These are phyloP conservation scores for Chloroceryle amazona DNA, from an alignment of 2,797 vertebrate species.

Conservation along the genomic window DNA sequence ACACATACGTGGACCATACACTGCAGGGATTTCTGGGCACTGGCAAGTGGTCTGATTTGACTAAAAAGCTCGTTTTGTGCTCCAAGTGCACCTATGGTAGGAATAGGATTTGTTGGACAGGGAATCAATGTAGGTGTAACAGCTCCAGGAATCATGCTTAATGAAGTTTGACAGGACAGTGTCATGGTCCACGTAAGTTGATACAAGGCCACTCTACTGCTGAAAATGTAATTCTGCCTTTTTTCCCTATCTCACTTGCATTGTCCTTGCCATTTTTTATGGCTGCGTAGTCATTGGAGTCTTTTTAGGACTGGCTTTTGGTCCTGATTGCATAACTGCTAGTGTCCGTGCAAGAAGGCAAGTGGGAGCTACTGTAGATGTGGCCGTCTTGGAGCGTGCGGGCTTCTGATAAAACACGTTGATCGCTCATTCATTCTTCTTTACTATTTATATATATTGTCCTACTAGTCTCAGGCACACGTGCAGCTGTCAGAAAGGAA, in stretches of 20 bases:
- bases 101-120: background rate
- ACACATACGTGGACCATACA: rapidly evolving
- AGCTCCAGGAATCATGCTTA: background rate
- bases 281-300: background rate
- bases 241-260: background rate
- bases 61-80: background rate
- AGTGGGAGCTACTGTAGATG: background rate
- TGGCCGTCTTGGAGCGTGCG: background rate
- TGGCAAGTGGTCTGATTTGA: background rate
- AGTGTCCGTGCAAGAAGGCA: background rate
- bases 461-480: background rate
- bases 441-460: background rate
- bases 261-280: rapidly evolving
- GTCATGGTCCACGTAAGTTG: background rate
- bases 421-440: background rate
- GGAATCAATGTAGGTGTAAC: background rate
- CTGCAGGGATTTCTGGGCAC: background rate
- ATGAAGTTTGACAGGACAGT: background rate
- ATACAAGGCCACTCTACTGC: background rate
- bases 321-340: background rate
- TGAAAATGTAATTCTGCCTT: background rate
- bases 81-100: background rate
- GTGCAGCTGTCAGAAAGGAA: background rate
- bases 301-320: background rate
- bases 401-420: background rate